Conservation (phyloP, 2,113 vertebrate genomes). For the Porphyrio hochstetteri region DNA sequence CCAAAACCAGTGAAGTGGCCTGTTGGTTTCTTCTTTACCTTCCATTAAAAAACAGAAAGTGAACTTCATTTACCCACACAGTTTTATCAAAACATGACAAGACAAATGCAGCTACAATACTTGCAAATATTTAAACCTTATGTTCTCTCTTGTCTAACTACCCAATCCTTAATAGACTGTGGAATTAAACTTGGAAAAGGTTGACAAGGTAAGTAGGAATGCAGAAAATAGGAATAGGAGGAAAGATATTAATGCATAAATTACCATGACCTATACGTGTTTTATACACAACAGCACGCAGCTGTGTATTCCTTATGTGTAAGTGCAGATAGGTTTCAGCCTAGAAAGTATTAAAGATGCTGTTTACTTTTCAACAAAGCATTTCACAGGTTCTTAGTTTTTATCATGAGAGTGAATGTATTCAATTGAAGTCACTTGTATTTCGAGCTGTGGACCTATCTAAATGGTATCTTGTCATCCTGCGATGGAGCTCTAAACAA, state of each 20-base stretch:
- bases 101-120: neutral
- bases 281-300: neutral
- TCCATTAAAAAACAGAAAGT: neutral
- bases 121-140: neutral
- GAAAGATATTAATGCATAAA: neutral
- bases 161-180: neutral
- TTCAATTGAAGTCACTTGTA: neutral
- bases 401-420: neutral
- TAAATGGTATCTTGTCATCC: neutral
- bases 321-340: neutral
- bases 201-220: neutral
- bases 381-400: neutral
- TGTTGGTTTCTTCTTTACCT: neutral
- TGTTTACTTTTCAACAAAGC: neutral
- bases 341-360: neutral
- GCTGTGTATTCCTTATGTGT: neutral
- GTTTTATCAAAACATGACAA: neutral
- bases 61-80: neutral
- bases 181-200: neutral
- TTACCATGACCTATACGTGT: neutral
- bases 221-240: neutral
- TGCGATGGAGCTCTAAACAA: neutral
- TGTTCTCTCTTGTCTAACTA: neutral
- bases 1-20: neutral
- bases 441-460: neutral